These are phyloP conservation scores for Tuberolachnus salignus DNA, from an alignment of 2,888 invertebrate genomes.

Conservation along the genomic window DNA sequence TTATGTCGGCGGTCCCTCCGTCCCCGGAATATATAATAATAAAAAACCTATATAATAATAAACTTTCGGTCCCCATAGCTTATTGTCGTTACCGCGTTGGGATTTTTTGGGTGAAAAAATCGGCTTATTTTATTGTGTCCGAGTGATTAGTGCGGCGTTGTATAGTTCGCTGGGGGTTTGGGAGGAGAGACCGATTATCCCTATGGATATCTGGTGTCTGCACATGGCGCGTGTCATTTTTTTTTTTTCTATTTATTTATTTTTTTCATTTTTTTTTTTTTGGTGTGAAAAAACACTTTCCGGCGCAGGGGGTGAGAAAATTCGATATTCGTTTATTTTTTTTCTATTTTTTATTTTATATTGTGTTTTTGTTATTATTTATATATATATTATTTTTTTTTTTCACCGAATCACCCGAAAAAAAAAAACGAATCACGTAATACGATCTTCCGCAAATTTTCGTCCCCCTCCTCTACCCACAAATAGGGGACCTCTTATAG, in stretches of 20 bases:
- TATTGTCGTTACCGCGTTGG: background rate
- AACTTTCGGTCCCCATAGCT: constrained; percentile 15
- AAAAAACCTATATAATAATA: constrained; percentile 52
- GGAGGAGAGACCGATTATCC: constrained; percentile 45
- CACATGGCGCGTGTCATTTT: constrained; percentile 55
- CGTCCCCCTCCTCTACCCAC: background rate
- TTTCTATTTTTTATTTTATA: background rate
- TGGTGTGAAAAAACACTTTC: constrained; percentile 49
- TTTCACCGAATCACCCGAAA: background rate
- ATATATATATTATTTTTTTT: background rate
- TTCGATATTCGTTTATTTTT: constrained; percentile 43
- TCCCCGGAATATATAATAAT: background rate
- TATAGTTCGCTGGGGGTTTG: background rate
- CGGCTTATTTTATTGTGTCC: constrained; percentile 56
- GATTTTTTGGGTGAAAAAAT: constrained; percentile 41
- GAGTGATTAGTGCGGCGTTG: constrained; percentile 47
- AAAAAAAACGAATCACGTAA: constrained; percentile 48
- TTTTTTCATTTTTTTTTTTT: constrained; percentile 20
- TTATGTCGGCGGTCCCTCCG: constrained; percentile 29
- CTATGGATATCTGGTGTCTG: constrained; percentile 55
- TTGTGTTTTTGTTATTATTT: constrained; percentile 31
- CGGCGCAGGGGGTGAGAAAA: constrained; percentile 46
- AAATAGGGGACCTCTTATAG: constrained; percentile 11
- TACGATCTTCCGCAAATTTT: constrained; percentile 56
- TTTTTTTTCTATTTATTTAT: background rate